phyloP scores from a whole-genome alignment of 2,888 invertebrate genomes.

The Agrilus mali region DNA sequence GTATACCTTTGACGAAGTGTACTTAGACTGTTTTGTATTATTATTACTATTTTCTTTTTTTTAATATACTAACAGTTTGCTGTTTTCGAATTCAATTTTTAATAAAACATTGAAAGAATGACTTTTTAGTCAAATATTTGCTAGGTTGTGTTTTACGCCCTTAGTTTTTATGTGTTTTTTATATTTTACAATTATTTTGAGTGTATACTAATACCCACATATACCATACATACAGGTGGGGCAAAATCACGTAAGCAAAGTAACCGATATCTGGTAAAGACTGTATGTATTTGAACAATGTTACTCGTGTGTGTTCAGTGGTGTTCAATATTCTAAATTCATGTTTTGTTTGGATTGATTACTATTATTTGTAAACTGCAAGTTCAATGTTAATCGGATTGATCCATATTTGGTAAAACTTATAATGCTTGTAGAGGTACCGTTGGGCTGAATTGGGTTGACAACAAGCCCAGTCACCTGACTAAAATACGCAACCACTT shows the following conservation, averaged over 20 bases:
- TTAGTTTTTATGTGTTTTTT: constrained; percentile 29
- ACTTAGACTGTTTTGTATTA: constrained; percentile 26
- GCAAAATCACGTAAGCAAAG: constrained; percentile 39
- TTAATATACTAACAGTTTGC: constrained; percentile 30
- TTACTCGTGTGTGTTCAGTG: constrained; percentile 37
- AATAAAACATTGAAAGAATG: constrained; percentile 28
- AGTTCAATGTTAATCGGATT: constrained; percentile 29
- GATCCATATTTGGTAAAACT: too few relatives aligned
- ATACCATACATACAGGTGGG: constrained; percentile 38
- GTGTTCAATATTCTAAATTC: constrained; percentile 33
- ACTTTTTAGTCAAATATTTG: constrained; percentile 26
- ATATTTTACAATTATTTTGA: constrained; percentile 27
- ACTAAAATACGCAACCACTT: constrained; percentile 7
- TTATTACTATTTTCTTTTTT: constrained; percentile 12
- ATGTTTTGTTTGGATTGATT: constrained; percentile 28
- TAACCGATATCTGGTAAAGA: constrained; percentile 36
- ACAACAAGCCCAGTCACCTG: too few relatives aligned
- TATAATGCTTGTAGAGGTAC: too few relatives aligned
- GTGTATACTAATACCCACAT: constrained; percentile 38
- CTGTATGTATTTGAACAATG: constrained; percentile 37
- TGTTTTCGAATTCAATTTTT: constrained; percentile 24
- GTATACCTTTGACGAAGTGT: constrained; percentile 25
- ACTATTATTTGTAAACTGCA: constrained; percentile 30
- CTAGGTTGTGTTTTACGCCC: constrained; percentile 31
- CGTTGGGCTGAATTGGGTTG: too few relatives aligned